Conservation (phyloP, 53 echinoderm and acorn worm genomes). For the Holothuria scabra region DNA sequence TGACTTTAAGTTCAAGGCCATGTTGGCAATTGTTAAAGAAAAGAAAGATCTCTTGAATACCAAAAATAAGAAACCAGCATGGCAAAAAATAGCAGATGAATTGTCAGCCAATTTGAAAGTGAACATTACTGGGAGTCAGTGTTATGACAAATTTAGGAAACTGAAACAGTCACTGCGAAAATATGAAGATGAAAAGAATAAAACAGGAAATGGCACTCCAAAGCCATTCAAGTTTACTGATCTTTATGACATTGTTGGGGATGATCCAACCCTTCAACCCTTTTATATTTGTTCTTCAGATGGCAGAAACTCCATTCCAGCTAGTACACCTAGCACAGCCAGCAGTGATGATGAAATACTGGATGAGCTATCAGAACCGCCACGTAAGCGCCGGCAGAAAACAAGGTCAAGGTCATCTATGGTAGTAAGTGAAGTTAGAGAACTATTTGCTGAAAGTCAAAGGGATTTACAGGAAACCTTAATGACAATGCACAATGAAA, state of each 20-base stretch:
- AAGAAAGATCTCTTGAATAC: slow-evolving; percentile 13
- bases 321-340: neutral
- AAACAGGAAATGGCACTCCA: slow-evolving; percentile 24
- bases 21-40: neutral
- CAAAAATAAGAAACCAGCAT: slow-evolving; percentile 18
- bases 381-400: slow-evolving; percentile 3
- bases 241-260: slow-evolving; percentile 26
- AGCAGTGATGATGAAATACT: slow-evolving; percentile 15
- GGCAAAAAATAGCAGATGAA: slow-evolving; percentile 6
- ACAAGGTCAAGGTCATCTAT: neutral
- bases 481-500: no score
- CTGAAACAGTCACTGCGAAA: slow-evolving; percentile 2
- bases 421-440: slow-evolving; percentile 12
- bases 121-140: slow-evolving; percentile 16
- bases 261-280: slow-evolving; percentile 33
- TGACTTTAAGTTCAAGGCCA: no score
- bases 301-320: no score
- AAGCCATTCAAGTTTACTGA: slow-evolving; percentile 32
- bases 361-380: slow-evolving; percentile 5
- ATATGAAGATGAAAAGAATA: neutral
- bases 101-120: neutral
- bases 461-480: neutral
- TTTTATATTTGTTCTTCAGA: slow-evolving; percentile 5
- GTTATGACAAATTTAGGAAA: slow-evolving; percentile 35
- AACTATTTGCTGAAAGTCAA: slow-evolving; percentile 10